Evolutionary conservation across 2,888 invertebrate genomes (phyloP).

Genomic region (Rhopalosiphum nymphaeae): DNA sequence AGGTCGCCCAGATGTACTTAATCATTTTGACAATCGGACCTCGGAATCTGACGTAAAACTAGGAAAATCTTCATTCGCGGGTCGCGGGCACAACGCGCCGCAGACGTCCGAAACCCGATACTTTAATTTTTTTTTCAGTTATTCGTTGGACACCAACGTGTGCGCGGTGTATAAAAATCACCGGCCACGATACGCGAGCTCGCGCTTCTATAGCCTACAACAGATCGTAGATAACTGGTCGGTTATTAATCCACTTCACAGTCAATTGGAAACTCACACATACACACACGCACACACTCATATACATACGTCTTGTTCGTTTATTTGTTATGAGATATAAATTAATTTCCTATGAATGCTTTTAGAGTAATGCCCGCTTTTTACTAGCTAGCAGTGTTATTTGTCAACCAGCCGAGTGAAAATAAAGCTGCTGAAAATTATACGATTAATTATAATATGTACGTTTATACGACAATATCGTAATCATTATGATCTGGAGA

Average conservation of each 20-base stretch:
- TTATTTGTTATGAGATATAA: slow-evolving; percentile 58
- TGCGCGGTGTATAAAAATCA: slow-evolving; percentile 42
- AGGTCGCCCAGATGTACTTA: slow-evolving; percentile 25
- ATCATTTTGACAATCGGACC: slow-evolving; percentile 54
- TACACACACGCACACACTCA: not conserved
- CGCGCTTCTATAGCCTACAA: slow-evolving; percentile 30
- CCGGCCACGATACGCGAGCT: slow-evolving; percentile 9
- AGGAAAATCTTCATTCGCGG: slow-evolving; percentile 14
- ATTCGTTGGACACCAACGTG: slow-evolving; percentile 8
- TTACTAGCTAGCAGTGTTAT: slow-evolving; percentile 33
- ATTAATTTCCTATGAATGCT: slow-evolving; percentile 57
- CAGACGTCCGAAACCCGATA: slow-evolving; percentile 52
- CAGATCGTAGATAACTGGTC: slow-evolving; percentile 59
- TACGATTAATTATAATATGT: slow-evolving; percentile 36
- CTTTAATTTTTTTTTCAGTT: slow-evolving; percentile 45
- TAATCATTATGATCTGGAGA: slow-evolving; percentile 52
- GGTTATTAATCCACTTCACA: slow-evolving; percentile 65
- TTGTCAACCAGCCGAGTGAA: slow-evolving; percentile 54
- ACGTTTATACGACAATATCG: slow-evolving; percentile 36
- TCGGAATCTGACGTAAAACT: slow-evolving; percentile 43
- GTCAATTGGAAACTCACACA: slow-evolving; percentile 55
- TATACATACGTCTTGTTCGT: slow-evolving; percentile 38
- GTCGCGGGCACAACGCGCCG: not conserved
- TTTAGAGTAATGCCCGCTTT: slow-evolving; percentile 36
- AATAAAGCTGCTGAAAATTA: slow-evolving; percentile 36